Conservation (phyloP, 2,797 vertebrate species). For the Crocidura indochinensis region DNA sequence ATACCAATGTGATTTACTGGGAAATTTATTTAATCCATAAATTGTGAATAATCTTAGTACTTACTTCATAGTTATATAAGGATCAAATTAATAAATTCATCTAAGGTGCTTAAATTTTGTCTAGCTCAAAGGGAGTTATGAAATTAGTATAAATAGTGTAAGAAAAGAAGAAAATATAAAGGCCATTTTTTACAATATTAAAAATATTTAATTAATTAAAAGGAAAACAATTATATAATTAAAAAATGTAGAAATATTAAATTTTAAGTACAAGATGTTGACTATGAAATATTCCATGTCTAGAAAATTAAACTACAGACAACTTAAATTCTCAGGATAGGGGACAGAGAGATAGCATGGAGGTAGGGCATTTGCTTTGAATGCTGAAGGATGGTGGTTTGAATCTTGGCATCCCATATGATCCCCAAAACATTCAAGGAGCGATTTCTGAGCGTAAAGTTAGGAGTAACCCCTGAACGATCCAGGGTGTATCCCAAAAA, state of each 20-base stretch:
- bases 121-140: constrained; percentile 16
- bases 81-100: constrained; percentile 59
- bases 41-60: too few relatives aligned
- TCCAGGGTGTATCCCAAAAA: too few relatives aligned
- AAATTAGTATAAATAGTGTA: constrained; percentile 29
- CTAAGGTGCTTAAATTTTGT: constrained; percentile 34
- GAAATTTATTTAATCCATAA: too few relatives aligned
- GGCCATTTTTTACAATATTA: constrained; percentile 19
- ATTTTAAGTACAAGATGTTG: constrained; percentile 48
- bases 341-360: neutral
- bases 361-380: too few relatives aligned
- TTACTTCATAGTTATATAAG: neutral
- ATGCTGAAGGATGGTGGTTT: too few relatives aligned
- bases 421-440: too few relatives aligned
- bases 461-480: too few relatives aligned
- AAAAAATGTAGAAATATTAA: neutral
- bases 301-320: neutral
- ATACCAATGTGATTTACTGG: constrained; percentile 14
- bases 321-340: neutral
- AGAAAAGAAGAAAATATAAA: constrained; percentile 32
- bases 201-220: constrained; percentile 22
- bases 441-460: too few relatives aligned
- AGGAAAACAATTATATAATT: constrained; percentile 7
- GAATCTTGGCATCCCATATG: too few relatives aligned
- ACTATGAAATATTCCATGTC: neutral